Conservation (phyloP, 2,797 vertebrate species). For the Pangasius sanitwongsei region DNA sequence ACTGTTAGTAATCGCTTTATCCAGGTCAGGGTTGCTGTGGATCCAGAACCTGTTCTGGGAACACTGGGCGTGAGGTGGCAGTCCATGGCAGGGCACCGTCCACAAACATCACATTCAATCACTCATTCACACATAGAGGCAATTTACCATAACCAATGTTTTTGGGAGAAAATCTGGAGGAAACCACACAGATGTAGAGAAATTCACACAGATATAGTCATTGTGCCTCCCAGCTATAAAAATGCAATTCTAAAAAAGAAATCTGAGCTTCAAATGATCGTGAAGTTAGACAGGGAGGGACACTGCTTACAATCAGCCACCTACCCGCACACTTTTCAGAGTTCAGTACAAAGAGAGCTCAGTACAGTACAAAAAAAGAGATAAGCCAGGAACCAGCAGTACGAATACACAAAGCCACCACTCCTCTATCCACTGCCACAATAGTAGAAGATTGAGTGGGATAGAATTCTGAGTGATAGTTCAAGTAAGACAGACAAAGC, state of each 20-base stretch:
- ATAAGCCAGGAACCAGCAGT: conserved; percentile 52
- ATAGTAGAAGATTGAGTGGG: conserved; percentile 73
- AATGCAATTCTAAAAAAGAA: neutral
- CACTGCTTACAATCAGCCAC: neutral
- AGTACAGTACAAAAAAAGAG: conserved; percentile 26
- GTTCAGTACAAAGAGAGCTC: neutral
- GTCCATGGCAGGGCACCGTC: neutral
- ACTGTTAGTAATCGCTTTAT: neutral
- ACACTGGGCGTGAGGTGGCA: neutral
- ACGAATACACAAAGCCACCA: conserved; percentile 62
- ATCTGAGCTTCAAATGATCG: neutral
- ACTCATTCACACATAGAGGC: neutral
- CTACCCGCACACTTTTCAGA: conserved; percentile 6
- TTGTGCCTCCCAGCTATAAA: neutral
- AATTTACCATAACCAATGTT: neutral
- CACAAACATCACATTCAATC: neutral
- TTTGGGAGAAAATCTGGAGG: neutral
- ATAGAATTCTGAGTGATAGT: conserved; percentile 70
- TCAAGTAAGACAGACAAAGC: conserved; percentile 65
- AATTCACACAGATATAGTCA: neutral
- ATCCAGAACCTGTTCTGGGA: neutral
- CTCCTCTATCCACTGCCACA: conserved; percentile 66
- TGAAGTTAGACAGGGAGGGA: neutral
- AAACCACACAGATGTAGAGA: neutral
- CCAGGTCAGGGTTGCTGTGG: neutral